Conservation (phyloP, 2,113 vertebrate species). For the Opisthocomus hoazin region DNA sequence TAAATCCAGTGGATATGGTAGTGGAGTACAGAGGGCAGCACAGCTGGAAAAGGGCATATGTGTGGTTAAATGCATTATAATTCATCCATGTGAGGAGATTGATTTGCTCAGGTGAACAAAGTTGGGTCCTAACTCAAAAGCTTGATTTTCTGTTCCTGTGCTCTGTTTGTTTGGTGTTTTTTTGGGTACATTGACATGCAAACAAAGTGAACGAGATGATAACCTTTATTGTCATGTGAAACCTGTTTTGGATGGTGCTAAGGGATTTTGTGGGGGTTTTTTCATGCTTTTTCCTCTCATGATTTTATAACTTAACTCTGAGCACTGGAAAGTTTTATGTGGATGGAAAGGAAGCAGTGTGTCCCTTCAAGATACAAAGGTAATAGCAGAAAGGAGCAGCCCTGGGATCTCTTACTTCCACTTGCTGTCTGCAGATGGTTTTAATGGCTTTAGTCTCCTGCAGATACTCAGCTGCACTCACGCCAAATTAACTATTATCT, state of each 20-base stretch:
- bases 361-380: not conserved
- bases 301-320: not conserved
- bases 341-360: not conserved
- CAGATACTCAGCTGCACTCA: not conserved
- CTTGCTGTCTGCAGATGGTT: not conserved
- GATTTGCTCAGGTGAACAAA: not conserved
- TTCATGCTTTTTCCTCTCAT: not conserved
- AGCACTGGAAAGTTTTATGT: not conserved
- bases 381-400: not conserved
- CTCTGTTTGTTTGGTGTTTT: not conserved
- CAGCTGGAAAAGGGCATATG: not conserved
- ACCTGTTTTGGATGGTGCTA: not conserved
- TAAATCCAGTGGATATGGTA: not conserved
- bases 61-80: not conserved
- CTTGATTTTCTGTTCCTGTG: not conserved
- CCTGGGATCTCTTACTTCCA: not conserved
- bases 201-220: not conserved
- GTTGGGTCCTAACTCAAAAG: not conserved
- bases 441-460: conserved; percentile 1
- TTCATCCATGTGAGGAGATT: not conserved
- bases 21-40: not conserved
- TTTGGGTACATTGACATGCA: not conserved
- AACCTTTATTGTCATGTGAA: not conserved
- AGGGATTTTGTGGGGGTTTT: not conserved
- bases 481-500: not conserved